Percentiles rank a stretch among this genome's conserved stretches.
Evolutionary conservation across 2,797 vertebrate species (phyloP).

Genomic region (Acipenser ruthenus): DNA sequence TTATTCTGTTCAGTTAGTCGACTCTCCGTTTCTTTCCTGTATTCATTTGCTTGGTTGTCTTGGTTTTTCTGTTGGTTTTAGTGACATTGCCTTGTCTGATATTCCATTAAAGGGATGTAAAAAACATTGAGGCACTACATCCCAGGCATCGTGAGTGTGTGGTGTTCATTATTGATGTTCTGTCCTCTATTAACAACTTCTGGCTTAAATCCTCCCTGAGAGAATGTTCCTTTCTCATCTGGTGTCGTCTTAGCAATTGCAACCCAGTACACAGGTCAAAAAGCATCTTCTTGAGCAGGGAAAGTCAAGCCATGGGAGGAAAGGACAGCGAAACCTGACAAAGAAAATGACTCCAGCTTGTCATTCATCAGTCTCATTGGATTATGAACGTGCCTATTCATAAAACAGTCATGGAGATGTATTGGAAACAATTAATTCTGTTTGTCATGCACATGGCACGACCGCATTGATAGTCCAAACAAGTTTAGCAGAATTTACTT

Average conservation of each 20-base stretch:
- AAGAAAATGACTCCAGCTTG: not conserved
- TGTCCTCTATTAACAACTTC: not conserved
- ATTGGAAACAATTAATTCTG: slow-evolving; percentile 1
- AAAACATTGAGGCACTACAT: slow-evolving; percentile 1
- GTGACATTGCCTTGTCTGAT: slow-evolving; percentile 7
- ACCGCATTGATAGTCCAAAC: too few relatives aligned
- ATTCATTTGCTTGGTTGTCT: not conserved
- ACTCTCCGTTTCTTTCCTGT: not conserved
- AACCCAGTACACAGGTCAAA: slow-evolving; percentile 3
- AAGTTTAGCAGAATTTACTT: too few relatives aligned
- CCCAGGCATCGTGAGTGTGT: not conserved
- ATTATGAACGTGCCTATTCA: not conserved
- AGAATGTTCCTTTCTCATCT: slow-evolving; percentile 5
- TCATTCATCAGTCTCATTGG: not conserved
- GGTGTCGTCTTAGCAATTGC: not conserved
- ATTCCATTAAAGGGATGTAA: slow-evolving; percentile 15
- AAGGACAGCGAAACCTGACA: not conserved
- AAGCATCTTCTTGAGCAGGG: not conserved
- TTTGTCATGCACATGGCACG: not conserved
- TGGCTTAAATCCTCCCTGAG: not conserved
- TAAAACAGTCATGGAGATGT: not conserved
- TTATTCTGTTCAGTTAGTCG: too few relatives aligned
- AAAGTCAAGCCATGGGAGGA: not conserved
- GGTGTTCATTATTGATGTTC: slow-evolving; percentile 10
- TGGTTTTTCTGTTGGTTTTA: slow-evolving; percentile 9